Evolutionary conservation across 2,113 vertebrate genomes (phyloP).

Genomic region (Tachysurus vachellii): DNA sequence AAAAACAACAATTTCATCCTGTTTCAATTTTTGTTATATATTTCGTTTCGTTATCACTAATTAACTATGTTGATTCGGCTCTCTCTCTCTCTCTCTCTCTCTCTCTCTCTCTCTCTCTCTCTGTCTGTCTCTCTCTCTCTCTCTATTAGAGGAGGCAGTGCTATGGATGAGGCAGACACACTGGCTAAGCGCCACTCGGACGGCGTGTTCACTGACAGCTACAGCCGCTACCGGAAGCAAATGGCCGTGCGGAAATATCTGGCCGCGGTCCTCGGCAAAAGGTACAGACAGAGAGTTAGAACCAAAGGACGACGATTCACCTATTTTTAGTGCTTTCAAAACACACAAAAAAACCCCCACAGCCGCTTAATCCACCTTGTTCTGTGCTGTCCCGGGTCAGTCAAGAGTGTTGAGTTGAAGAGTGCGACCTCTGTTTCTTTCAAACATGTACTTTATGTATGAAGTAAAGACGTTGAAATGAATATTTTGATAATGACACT

Average conservation of each 20-base stretch:
- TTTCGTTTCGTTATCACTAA: not conserved
- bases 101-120: constrained; percentile 28
- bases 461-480: constrained; percentile 98
- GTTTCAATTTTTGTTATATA: not conserved
- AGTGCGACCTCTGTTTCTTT: constrained; percentile 84
- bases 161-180: constrained; percentile 83
- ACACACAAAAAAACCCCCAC: not conserved
- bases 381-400: constrained; percentile 82
- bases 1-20: too few relatives aligned
- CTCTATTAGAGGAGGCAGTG: constrained; percentile 71
- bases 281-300: constrained; percentile 99
- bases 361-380: constrained; percentile 65
- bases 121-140: constrained; percentile 48
- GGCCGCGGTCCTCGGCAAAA: constrained; percentile 98
- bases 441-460: constrained; percentile 99
- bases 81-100: not conserved
- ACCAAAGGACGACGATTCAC: constrained; percentile 97
- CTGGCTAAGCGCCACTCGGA: constrained; percentile 97
- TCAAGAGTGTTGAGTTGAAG: constrained; percentile 86
- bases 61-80: not conserved
- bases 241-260: constrained; percentile 99
- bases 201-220: constrained; percentile 99
- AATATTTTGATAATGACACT: constrained; percentile 99
- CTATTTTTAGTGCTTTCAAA: constrained; percentile 90
- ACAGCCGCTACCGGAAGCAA: constrained; percentile 99